Conservation (phyloP, 2,113 vertebrate species). For the Lepus americanus region DNA sequence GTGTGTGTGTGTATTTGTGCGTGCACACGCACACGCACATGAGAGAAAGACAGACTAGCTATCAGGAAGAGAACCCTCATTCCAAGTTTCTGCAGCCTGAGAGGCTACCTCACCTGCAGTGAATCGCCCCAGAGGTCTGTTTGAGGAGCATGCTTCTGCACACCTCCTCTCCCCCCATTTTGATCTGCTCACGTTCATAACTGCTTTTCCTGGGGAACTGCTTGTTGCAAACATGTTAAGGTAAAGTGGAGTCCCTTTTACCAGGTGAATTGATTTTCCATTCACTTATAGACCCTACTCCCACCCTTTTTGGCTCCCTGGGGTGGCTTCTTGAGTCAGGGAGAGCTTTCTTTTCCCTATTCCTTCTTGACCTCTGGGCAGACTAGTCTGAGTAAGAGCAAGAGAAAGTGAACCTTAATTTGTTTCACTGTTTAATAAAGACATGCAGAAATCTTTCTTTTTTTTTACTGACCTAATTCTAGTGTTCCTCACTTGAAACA, state of each 20-base stretch:
- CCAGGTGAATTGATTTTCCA: not conserved
- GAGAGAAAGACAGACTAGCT: not conserved
- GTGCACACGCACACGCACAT: too few relatives aligned
- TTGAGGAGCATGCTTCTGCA: not conserved
- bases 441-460: not conserved
- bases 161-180: too few relatives aligned
- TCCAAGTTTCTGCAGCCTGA: conserved; percentile 57
- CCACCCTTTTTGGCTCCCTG: not conserved
- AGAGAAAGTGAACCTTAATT: conserved; percentile 41
- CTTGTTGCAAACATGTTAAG: not conserved
- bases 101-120: conserved; percentile 46
- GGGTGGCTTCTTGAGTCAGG: not conserved
- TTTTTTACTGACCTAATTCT: conserved; percentile 15
- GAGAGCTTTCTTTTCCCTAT: not conserved
- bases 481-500: conserved; percentile 35
- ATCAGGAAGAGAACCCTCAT: not conserved
- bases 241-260: conserved; percentile 38
- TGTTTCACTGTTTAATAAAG: conserved; percentile 66
- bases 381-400: conserved; percentile 26
- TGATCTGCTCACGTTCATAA: too few relatives aligned
- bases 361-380: not conserved
- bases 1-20: not conserved
- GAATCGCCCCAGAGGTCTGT: conserved; percentile 57
- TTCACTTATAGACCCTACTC: not conserved
- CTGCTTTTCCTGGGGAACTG: conserved; percentile 61